Evolutionary conservation across 2,113 vertebrate genomes (phyloP).

Genomic region (Irena cyanogastra): DNA sequence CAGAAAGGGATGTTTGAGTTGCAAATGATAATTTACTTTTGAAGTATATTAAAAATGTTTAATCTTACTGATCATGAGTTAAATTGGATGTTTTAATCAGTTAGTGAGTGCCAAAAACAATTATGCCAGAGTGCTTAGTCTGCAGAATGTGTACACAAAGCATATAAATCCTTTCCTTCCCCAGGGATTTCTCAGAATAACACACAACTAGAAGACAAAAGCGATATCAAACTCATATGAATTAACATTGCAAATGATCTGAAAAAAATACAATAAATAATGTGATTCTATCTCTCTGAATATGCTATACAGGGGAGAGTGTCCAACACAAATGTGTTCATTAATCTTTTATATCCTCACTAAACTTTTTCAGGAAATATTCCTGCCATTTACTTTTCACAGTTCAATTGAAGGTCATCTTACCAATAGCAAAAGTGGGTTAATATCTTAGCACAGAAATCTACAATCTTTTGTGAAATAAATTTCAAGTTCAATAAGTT

Average conservation of each 20-base stretch:
- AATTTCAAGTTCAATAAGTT: too few relatives aligned
- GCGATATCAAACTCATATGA: slow-evolving; percentile 91
- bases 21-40: slow-evolving; percentile 81
- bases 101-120: slow-evolving; percentile 89
- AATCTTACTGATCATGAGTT: slow-evolving; percentile 89
- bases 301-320: slow-evolving; percentile 73
- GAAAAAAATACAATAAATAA: slow-evolving; percentile 93
- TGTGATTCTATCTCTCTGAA: slow-evolving; percentile 82
- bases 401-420: slow-evolving; percentile 88
- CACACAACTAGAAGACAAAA: slow-evolving; percentile 89
- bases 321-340: slow-evolving; percentile 89
- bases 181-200: slow-evolving; percentile 87
- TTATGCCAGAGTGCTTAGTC: slow-evolving; percentile 91
- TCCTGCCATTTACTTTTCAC: slow-evolving; percentile 80
- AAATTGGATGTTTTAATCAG: slow-evolving; percentile 89
- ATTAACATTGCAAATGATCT: slow-evolving; percentile 98
- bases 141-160: slow-evolving; percentile 90
- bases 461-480: slow-evolving; percentile 41
- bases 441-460: slow-evolving; percentile 56
- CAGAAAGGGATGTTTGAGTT: slow-evolving; percentile 71
- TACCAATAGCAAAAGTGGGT: slow-evolving; percentile 67
- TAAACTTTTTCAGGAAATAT: slow-evolving; percentile 89
- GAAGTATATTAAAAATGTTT: slow-evolving; percentile 87
- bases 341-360: slow-evolving; percentile 83
- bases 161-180: slow-evolving; percentile 90